Conservation (phyloP, 2,888 invertebrate genomes). For the Micoletzkya japonica region DNA sequence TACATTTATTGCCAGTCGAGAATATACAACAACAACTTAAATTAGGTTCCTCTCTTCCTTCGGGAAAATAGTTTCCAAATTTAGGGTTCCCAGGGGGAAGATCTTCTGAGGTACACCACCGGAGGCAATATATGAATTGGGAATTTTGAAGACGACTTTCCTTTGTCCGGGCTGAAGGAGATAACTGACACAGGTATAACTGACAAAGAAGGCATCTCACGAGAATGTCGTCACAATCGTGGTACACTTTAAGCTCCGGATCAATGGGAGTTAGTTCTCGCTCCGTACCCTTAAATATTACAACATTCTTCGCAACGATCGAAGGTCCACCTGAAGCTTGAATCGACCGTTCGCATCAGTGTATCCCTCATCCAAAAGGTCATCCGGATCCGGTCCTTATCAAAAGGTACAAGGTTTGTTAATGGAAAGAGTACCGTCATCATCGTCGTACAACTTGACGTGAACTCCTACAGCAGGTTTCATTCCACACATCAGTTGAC, state of each 20-base stretch:
- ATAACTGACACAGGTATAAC: background rate
- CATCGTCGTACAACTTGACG: slow-evolving; percentile 51
- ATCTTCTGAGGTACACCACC: slow-evolving; percentile 43
- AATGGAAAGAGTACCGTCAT: slow-evolving; percentile 30
- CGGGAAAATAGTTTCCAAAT: slow-evolving; percentile 59
- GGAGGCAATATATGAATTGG: slow-evolving; percentile 43
- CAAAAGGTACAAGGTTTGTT: background rate
- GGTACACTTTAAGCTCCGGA: slow-evolving; percentile 53
- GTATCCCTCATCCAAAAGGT: slow-evolving; percentile 50
- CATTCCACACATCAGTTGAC: slow-evolving; percentile 42
- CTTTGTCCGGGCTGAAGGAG: slow-evolving; percentile 44
- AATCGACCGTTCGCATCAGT: slow-evolving; percentile 48
- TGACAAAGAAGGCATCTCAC: slow-evolving; percentile 11
- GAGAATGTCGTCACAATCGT: slow-evolving; percentile 53
- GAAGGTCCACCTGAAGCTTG: slow-evolving; percentile 31
- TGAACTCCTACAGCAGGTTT: slow-evolving; percentile 47
- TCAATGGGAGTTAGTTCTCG: slow-evolving; percentile 53
- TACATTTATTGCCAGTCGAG: background rate
- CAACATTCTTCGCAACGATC: background rate
- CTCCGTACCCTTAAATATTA: slow-evolving; percentile 37
- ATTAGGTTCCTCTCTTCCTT: slow-evolving; percentile 57
- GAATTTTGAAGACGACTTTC: slow-evolving; percentile 52
- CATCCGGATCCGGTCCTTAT: slow-evolving; percentile 53
- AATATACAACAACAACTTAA: slow-evolving; percentile 10
- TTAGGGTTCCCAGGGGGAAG: slow-evolving; percentile 53